Conservation (phyloP, 2,113 vertebrate genomes). For the Hymenochirus boettgeri region DNA sequence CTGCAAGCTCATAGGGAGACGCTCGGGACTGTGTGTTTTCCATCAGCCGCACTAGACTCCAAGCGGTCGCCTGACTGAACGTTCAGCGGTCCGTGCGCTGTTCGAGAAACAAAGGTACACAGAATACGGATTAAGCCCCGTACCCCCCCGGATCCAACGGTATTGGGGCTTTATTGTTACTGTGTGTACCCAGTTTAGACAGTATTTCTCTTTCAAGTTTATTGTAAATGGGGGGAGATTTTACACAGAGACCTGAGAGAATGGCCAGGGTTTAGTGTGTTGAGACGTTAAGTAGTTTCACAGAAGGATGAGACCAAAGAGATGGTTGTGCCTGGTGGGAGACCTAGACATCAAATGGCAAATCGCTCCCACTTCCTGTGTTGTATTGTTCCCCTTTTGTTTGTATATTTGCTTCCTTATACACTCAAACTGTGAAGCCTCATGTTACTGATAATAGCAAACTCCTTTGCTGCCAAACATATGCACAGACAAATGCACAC, state of each 20-base stretch:
- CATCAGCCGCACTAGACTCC: too few species aligned
- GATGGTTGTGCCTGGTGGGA: constrained; percentile 58
- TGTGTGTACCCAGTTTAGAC: too few species aligned
- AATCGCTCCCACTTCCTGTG: constrained; percentile 51
- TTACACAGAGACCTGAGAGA: constrained; percentile 4
- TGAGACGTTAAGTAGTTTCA: constrained; percentile 64
- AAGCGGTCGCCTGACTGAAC: too few species aligned
- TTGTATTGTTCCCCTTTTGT: constrained; percentile 59
- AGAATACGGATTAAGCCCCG: too few species aligned
- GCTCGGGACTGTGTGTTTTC: too few species aligned
- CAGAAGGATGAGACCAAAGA: constrained; percentile 73
- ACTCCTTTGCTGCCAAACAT: constrained; percentile 16
- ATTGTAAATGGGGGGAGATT: constrained; percentile 5
- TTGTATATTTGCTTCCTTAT: constrained; percentile 62
- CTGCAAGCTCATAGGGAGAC: too few species aligned
- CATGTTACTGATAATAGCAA: constrained; percentile 42
- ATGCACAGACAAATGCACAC: constrained; percentile 26
- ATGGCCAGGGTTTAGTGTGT: constrained; percentile 12
- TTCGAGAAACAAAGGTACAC: too few species aligned
- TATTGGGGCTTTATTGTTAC: too few species aligned
- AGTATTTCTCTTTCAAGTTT: background rate
- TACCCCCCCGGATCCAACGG: too few species aligned
- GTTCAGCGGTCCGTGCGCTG: too few species aligned
- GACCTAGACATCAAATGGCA: constrained; percentile 60
- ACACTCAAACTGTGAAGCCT: constrained; percentile 70